Conservation (phyloP, 2,797 vertebrate species). For the Brachyalestes nurse region DNA sequence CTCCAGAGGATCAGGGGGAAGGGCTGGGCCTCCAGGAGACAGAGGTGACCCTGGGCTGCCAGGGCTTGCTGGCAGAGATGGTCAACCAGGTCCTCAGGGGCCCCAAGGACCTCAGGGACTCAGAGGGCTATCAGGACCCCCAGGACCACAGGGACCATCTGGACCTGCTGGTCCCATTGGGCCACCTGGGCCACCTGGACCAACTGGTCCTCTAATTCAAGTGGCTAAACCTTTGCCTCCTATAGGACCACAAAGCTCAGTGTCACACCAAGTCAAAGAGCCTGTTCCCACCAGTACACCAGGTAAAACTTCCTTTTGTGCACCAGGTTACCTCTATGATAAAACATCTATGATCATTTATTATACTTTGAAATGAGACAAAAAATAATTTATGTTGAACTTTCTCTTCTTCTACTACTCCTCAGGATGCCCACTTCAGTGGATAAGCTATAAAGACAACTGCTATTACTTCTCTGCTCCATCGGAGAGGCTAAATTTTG, state of each 20-base stretch:
- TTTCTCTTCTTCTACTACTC: not conserved
- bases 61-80: slow-evolving; percentile 86
- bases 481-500: slow-evolving; percentile 84
- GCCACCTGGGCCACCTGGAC: slow-evolving; percentile 84
- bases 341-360: not conserved
- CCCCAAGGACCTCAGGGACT: slow-evolving; percentile 85
- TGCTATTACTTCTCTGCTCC: slow-evolving; percentile 91
- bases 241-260: slow-evolving; percentile 70
- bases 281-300: slow-evolving; percentile 60
- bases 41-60: slow-evolving; percentile 86
- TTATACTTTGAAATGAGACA: not conserved
- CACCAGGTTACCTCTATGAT: too few species aligned
- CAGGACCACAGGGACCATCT: slow-evolving; percentile 84
- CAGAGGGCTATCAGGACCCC: slow-evolving; percentile 84
- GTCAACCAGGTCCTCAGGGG: slow-evolving; percentile 84
- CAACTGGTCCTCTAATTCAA: slow-evolving; percentile 69
- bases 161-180: slow-evolving; percentile 88
- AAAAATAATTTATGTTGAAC: not conserved
- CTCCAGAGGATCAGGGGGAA: slow-evolving; percentile 89
- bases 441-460: slow-evolving; percentile 87
- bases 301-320: slow-evolving; percentile 61
- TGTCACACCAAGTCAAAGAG: slow-evolving; percentile 76
- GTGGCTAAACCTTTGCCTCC: slow-evolving; percentile 22
- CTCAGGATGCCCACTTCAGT: slow-evolving; percentile 86
- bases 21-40: slow-evolving; percentile 86